These are phyloP conservation scores for Triops cancriformis DNA, from an alignment of 1,140 invertebrate genomes.

Conservation along the genomic window DNA sequence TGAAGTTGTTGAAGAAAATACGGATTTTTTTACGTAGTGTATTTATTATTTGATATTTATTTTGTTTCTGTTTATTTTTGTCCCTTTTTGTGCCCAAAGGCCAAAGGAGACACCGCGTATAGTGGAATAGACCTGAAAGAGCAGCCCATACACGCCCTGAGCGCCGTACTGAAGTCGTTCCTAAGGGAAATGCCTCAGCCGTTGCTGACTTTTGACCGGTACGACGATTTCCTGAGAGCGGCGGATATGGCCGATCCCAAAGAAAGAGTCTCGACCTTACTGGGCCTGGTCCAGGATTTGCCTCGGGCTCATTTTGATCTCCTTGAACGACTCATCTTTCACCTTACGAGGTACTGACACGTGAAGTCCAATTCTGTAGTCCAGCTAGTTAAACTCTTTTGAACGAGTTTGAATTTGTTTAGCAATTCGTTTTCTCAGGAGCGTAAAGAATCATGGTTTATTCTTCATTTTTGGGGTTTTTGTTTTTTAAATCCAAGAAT, in stretches of 20 bases:
- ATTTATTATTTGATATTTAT: not conserved
- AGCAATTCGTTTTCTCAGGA: too few species aligned
- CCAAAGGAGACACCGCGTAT: not conserved
- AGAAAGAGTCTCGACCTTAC: conserved; percentile 73
- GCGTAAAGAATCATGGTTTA: too few species aligned
- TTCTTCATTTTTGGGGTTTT: too few species aligned
- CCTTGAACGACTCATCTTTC: conserved; percentile 85
- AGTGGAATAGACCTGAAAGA: conserved; percentile 28
- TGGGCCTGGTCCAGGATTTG: conserved; percentile 77
- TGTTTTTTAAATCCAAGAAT: too few species aligned
- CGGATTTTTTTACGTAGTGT: too few species aligned
- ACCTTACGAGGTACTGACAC: conserved; percentile 61
- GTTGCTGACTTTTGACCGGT: conserved; percentile 82
- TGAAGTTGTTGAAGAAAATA: not conserved
- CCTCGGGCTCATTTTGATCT: conserved; percentile 83
- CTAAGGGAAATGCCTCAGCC: conserved; percentile 89
- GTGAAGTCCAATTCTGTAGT: not conserved
- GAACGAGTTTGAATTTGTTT: not conserved
- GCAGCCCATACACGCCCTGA: conserved; percentile 74
- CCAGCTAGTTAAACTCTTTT: not conserved
- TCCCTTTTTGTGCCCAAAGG: not conserved
- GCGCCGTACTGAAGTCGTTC: conserved; percentile 84
- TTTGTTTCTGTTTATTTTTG: not conserved
- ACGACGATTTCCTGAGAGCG: conserved; percentile 85
- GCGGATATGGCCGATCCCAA: conserved; percentile 69